Conservation (phyloP, 1,140 invertebrate species). For the Eriocheir sinensis region DNA sequence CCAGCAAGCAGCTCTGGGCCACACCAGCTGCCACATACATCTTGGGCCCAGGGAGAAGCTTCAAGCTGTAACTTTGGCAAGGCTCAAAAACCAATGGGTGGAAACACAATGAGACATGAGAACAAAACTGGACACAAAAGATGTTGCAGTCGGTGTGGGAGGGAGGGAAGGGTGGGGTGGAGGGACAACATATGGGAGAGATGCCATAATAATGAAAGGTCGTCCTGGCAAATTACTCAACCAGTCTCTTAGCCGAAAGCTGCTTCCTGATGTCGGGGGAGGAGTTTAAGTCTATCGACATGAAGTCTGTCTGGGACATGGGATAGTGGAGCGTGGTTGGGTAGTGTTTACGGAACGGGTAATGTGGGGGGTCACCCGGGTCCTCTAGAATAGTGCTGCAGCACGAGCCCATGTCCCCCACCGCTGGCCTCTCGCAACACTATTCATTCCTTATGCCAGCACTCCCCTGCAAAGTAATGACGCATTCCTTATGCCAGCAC, state of each 20-base stretch:
- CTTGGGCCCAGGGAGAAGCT: not conserved
- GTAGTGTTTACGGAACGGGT: slow-evolving; percentile 40
- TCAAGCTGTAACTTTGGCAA: not conserved
- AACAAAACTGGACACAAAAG: not conserved
- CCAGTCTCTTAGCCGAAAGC: not conserved
- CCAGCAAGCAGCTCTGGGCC: not conserved
- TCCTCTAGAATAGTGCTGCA: slow-evolving; percentile 66
- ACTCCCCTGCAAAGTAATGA: not conserved
- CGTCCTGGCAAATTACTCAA: slow-evolving; percentile 7
- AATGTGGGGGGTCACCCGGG: slow-evolving; percentile 27
- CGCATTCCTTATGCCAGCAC: slow-evolving; percentile 37
- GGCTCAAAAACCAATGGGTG: not conserved
- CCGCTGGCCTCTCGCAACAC: slow-evolving; percentile 30
- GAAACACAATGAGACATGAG: not conserved
- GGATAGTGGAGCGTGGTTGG: slow-evolving; percentile 44
- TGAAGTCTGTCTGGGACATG: slow-evolving; percentile 54
- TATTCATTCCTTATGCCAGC: slow-evolving; percentile 43
- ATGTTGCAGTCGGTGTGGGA: not conserved
- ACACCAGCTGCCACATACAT: not conserved
- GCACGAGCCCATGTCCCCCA: slow-evolving; percentile 66
- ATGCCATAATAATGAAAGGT: slow-evolving; percentile 44
- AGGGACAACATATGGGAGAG: no score
- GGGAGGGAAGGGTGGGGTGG: no score
- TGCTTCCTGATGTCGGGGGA: not conserved
- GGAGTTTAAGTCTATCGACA: slow-evolving; percentile 53